phyloP scores from a whole-genome alignment of 2,797 vertebrate genomes.

The Cyprinodon diabolis region DNA sequence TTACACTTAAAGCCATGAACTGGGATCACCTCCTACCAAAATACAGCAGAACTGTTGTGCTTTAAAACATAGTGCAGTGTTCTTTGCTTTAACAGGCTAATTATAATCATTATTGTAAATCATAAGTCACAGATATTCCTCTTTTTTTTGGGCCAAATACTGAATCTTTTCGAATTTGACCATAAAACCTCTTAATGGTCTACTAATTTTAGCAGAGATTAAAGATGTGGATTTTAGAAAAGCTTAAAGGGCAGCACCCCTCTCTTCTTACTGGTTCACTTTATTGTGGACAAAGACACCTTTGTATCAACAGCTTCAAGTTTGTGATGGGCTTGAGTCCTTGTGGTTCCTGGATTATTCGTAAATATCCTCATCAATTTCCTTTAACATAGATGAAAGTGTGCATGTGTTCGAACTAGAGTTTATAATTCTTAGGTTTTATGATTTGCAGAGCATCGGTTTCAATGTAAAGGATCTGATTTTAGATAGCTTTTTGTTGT shows the following conservation, averaged over 20 bases:
- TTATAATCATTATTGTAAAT: background rate
- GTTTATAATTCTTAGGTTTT: background rate
- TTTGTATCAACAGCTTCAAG: background rate
- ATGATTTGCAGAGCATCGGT: background rate
- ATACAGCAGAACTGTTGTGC: background rate
- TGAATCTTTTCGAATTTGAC: background rate
- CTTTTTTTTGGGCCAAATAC: background rate
- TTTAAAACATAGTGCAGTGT: background rate
- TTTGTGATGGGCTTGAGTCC: background rate
- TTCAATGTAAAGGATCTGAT: background rate
- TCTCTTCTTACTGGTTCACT: background rate
- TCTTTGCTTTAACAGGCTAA: conserved; percentile 1
- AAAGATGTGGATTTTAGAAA: conserved; percentile 1
- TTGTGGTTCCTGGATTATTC: background rate
- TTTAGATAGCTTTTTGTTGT: background rate
- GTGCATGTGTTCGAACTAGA: background rate
- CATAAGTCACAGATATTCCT: background rate
- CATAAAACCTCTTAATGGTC: background rate
- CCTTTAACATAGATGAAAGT: background rate
- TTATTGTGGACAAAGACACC: background rate
- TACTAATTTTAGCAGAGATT: background rate
- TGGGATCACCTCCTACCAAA: background rate
- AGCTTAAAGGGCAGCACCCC: background rate
- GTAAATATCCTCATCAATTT: background rate
- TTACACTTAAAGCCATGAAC: background rate